Conservation (phyloP, 2,113 vertebrate genomes). For the Laterallus jamaicensis region DNA sequence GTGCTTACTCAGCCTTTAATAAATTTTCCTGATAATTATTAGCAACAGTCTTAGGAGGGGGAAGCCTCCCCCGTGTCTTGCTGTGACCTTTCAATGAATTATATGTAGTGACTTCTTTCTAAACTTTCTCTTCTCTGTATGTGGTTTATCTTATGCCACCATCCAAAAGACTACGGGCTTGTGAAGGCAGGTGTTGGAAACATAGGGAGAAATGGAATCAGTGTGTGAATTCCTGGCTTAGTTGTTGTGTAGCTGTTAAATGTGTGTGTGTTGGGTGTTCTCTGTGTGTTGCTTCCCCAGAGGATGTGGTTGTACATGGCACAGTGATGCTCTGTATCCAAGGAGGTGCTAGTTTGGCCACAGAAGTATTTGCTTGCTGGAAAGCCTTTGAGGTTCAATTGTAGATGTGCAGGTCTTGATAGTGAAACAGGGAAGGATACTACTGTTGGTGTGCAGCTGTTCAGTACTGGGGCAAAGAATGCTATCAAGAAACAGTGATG, state of each 20-base stretch:
- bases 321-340: background rate
- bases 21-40: background rate
- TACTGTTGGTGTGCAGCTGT: background rate
- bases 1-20: background rate
- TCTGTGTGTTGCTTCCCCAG: background rate
- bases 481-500: background rate
- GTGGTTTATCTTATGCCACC: background rate
- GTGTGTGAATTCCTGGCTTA: background rate
- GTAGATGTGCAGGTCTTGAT: background rate
- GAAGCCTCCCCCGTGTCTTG: background rate
- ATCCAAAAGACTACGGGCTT: background rate
- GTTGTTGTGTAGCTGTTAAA: background rate
- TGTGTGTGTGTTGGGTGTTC: accelerated
- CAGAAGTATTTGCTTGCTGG: background rate
- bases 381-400: background rate
- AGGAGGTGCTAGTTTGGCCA: background rate
- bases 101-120: background rate
- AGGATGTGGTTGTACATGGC: background rate
- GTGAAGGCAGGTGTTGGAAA: background rate
- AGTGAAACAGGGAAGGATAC: background rate
- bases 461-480: background rate
- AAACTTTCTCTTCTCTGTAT: background rate
- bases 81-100: background rate
- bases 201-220: background rate
- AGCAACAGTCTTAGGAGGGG: background rate